Evolutionary conservation across 2,113 vertebrate genomes (phyloP).

Genomic region (Sceloporus tristichus): DNA sequence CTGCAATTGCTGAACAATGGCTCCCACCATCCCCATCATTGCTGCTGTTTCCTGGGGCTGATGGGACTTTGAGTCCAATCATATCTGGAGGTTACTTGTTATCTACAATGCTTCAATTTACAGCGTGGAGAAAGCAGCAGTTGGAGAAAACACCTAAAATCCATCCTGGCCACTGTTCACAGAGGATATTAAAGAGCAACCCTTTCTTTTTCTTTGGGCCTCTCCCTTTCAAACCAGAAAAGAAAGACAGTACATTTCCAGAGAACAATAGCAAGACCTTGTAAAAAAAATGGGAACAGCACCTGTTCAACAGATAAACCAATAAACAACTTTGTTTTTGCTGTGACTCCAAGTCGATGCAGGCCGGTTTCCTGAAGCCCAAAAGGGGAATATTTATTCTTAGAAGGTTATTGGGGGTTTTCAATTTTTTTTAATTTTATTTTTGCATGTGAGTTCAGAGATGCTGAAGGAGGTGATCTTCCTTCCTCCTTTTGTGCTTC

Average conservation of each 20-base stretch:
- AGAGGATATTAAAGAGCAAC: constrained; percentile 37
- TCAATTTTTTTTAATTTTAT: constrained; percentile 3
- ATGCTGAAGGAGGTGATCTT: constrained; percentile 76
- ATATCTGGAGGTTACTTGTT: background rate
- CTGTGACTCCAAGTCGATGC: constrained; percentile 74
- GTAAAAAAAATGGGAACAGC: constrained; percentile 83
- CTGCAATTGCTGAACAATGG: no score
- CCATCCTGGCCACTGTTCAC: no score
- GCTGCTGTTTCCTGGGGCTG: background rate
- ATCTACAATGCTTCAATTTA: no score
- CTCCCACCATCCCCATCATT: no score
- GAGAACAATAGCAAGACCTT: constrained; percentile 81
- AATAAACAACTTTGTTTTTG: constrained; percentile 80
- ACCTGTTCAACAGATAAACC: constrained; percentile 84
- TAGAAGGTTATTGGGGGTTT: constrained; percentile 75
- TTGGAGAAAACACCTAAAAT: background rate
- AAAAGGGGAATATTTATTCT: constrained; percentile 80
- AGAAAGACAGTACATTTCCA: constrained; percentile 71
- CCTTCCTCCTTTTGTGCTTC: constrained; percentile 87
- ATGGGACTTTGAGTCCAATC: background rate
- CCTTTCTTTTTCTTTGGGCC: constrained; percentile 60
- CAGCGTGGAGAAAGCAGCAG: background rate
- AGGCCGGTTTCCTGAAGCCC: constrained; percentile 81
- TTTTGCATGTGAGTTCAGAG: constrained; percentile 68
- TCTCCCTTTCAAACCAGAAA: constrained; percentile 74